phyloP scores from a whole-genome alignment of 2,888 invertebrate species.

The Candidula unifasciata region DNA sequence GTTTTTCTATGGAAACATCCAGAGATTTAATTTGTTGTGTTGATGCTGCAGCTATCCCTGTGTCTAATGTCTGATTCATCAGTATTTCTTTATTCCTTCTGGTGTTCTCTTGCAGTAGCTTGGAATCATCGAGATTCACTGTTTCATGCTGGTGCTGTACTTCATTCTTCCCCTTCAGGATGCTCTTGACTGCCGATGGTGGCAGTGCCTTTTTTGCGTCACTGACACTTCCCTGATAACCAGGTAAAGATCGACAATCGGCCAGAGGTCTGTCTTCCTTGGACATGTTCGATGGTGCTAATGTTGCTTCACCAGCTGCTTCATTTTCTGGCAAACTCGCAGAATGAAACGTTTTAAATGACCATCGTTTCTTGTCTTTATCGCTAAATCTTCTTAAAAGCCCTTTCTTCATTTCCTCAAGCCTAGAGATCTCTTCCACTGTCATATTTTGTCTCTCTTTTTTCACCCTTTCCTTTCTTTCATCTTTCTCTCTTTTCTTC shows the following conservation, averaged over 20 bases:
- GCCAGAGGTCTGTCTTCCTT: constrained; percentile 51
- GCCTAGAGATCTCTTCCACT: constrained; percentile 89
- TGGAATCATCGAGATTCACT: constrained; percentile 73
- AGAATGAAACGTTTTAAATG: constrained; percentile 55
- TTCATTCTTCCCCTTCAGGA: constrained; percentile 82
- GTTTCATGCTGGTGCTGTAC: constrained; percentile 52
- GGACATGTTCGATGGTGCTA: constrained; percentile 37
- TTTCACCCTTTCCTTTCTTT: constrained; percentile 84
- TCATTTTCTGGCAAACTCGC: constrained; percentile 53
- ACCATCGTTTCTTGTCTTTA: constrained; percentile 34
- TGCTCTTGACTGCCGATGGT: constrained; percentile 86
- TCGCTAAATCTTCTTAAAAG: constrained; percentile 62
- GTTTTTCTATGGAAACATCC: background rate
- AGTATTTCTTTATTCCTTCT: constrained; percentile 86
- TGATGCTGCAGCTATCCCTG: background rate
- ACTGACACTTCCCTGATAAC: constrained; percentile 58
- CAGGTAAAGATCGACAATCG: constrained; percentile 58
- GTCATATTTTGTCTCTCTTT: constrained; percentile 86
- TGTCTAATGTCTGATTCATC: constrained; percentile 38
- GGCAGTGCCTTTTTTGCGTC: background rate
- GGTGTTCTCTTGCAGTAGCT: constrained; percentile 86
- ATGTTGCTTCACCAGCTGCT: constrained; percentile 43
- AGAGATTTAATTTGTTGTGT: constrained; percentile 15
- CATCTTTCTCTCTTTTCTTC: constrained; percentile 89
- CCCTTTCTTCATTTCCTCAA: constrained; percentile 84